phyloP scores from a whole-genome alignment of 2,888 invertebrate species.

The Mythimna vitellina region DNA sequence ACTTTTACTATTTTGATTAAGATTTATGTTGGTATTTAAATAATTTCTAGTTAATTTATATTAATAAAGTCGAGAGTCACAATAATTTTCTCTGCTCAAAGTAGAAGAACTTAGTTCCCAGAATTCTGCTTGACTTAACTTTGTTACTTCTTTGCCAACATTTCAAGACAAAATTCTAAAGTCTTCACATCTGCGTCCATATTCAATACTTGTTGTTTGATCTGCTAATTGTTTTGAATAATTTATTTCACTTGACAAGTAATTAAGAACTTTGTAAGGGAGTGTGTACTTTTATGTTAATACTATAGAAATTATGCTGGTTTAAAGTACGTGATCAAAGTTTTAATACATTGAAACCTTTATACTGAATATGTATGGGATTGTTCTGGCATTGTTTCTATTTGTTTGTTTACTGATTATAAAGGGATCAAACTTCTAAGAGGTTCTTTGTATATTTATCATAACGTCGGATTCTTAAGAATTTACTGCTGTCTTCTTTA shows the following conservation, averaged over 20 bases:
- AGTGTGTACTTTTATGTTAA: conserved; percentile 76
- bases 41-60: neutral
- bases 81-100: conserved; percentile 35
- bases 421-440: conserved; percentile 56
- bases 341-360: conserved; percentile 75
- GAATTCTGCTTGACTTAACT: conserved; percentile 35
- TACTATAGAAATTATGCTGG: conserved; percentile 77
- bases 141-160: conserved; percentile 30
- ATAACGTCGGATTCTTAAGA: conserved; percentile 37
- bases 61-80: conserved; percentile 11
- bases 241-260: conserved; percentile 83
- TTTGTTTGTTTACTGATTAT: conserved; percentile 61
- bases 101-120: conserved; percentile 23
- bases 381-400: conserved; percentile 55
- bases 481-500: conserved; percentile 32
- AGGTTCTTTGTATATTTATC: conserved; percentile 55
- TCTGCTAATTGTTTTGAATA: conserved; percentile 83
- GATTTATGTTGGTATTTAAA: neutral
- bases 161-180: conserved; percentile 40
- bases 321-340: conserved; percentile 79
- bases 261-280: conserved; percentile 81
- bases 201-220: conserved; percentile 73
- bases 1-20: too few species aligned
- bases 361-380: conserved; percentile 77
- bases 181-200: conserved; percentile 66